Conservation (phyloP, 2,888 invertebrate genomes). For the Reticulitermes lucifugus region DNA sequence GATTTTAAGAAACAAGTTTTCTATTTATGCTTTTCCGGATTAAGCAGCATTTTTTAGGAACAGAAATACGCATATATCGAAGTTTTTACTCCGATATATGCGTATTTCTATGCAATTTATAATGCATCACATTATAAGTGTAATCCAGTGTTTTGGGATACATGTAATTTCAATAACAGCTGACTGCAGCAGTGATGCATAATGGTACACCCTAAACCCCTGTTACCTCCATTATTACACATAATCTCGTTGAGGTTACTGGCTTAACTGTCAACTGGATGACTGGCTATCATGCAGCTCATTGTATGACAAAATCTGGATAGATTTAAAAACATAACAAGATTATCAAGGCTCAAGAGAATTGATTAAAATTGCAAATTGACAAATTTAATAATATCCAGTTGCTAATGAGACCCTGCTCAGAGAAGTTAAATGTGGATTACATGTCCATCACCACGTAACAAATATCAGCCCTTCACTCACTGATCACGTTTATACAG, state of each 20-base stretch:
- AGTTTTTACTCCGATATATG: too few relatives aligned
- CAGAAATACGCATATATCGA: too few relatives aligned
- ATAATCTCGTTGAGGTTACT: not conserved
- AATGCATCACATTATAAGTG: not conserved
- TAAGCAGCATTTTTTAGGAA: too few relatives aligned
- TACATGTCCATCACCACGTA: not conserved
- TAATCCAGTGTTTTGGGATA: not conserved
- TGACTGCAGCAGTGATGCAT: not conserved
- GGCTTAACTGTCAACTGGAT: not conserved
- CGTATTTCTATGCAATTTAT: not conserved
- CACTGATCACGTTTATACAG: not conserved
- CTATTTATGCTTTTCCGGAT: too few relatives aligned
- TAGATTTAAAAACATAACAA: conserved; percentile 24
- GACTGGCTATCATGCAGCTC: not conserved
- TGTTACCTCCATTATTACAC: not conserved
- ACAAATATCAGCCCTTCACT: not conserved
- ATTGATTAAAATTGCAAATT: conserved; percentile 25
- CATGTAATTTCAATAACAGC: not conserved
- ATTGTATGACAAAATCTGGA: not conserved
- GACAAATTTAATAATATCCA: conserved; percentile 10
- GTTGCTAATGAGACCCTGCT: not conserved
- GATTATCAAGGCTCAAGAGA: not conserved
- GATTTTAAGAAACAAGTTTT: too few relatives aligned
- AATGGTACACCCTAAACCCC: not conserved
- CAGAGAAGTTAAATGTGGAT: not conserved